Evolutionary conservation across 2,888 invertebrate species (phyloP), one percentile per base, ranked within the genome.

Genomic region (Rhodophaea formosa): DNA sequence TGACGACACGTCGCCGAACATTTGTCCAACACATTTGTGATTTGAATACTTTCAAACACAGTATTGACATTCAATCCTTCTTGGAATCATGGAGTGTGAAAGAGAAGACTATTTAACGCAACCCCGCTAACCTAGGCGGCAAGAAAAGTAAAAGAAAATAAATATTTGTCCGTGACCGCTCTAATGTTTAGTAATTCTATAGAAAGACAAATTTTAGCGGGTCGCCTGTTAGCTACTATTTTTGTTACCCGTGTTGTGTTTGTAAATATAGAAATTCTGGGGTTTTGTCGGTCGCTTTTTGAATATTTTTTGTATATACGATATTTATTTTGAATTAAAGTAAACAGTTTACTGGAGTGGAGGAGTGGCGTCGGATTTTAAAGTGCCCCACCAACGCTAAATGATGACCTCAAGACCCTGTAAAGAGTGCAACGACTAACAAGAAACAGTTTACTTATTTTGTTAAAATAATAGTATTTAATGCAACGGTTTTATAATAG

Each of bases 121-220:
- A 68, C 70, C 69, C 71, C 73, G 84, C 79, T 82, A 85, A 79
- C 72, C 66, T 70, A 60, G 73, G 68, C 66, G 71, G 66, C 65
- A 62, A 62, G 59, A 63, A 65, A 63, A 59, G 59, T 60, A 80
- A 84, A 82, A 76, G 68, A 72, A 70, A 73, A 69, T 67, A 73
- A 79, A 79, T 80, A 79, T 84, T 82, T 79, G 71, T 75, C 66
- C 63, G 66, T 67, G 68, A 62, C 56, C 54, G 65, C 61, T 80
- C 85, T 88, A 86, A 88, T 82, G 65, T 79, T 77, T 67, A 79
- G 82, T 82, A 80, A 85, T 87, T 86, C 86, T 75, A 61, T 70
- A 77, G 84, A 87, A 84, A 67, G 49, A 49, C 67, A 67, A 64
- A 57, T 60, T 59, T 59, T 47, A 42, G 39, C 51, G 29, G 23